Conservation (phyloP, 2,888 invertebrate genomes). For the Ptychoptera albimana region DNA sequence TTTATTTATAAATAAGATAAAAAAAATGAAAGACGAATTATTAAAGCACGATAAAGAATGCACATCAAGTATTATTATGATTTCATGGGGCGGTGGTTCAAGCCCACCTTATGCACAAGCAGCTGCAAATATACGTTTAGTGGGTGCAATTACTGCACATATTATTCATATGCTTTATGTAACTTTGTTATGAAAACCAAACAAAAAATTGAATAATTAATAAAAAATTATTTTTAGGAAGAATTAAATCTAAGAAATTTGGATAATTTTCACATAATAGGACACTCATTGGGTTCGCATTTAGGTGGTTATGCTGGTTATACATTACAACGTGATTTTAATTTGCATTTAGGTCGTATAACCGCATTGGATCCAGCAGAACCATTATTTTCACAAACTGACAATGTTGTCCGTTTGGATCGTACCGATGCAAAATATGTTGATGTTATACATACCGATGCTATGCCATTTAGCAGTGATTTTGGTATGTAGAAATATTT, state of each 20-base stretch:
- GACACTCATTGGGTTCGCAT: slow-evolving; percentile 77
- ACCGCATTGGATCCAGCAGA: slow-evolving; percentile 86
- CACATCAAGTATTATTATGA: slow-evolving; percentile 56
- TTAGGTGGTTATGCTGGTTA: slow-evolving; percentile 72
- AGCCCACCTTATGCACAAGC: slow-evolving; percentile 84
- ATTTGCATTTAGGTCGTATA: slow-evolving; percentile 58
- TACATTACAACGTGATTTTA: slow-evolving; percentile 49
- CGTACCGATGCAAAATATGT: slow-evolving; percentile 76
- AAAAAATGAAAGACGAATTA: slow-evolving; percentile 56
- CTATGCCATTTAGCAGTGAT: slow-evolving; percentile 56
- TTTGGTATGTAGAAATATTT: slow-evolving; percentile 9
- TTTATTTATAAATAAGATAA: slow-evolving; percentile 31
- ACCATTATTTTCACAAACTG: slow-evolving; percentile 73
- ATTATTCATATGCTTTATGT: slow-evolving; percentile 40
- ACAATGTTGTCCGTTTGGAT: slow-evolving; percentile 67
- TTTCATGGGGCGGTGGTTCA: slow-evolving; percentile 78
- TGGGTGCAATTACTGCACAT: slow-evolving; percentile 71
- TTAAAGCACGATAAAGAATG: slow-evolving; percentile 42
- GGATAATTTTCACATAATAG: slow-evolving; percentile 64
- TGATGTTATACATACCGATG: slow-evolving; percentile 81
- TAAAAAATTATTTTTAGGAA: slow-evolving; percentile 29
- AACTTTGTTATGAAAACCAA: slow-evolving; percentile 20
- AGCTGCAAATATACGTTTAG: slow-evolving; percentile 74
- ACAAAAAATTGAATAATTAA: background rate
- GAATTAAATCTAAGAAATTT: slow-evolving; percentile 37